Percentiles rank a stretch among this genome's conserved stretches.
Evolutionary conservation across 2,888 invertebrate species (phyloP).

Genomic region (Acanthoscelides obtectus): DNA sequence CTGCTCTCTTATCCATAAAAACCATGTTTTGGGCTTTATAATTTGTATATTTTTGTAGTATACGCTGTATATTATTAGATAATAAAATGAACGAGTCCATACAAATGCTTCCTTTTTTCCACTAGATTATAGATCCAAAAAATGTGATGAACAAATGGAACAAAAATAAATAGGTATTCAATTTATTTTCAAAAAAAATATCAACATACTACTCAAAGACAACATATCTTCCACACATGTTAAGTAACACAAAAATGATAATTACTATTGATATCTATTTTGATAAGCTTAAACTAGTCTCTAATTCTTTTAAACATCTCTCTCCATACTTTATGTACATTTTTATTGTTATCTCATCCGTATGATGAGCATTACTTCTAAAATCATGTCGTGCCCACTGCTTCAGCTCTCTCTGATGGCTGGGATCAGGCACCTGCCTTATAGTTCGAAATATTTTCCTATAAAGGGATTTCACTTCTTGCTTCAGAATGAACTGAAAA

Average conservation of each 20-base stretch:
- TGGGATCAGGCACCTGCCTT: conserved; percentile 60
- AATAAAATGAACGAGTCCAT: not conserved
- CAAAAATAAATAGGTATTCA: too few species aligned
- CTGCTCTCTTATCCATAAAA: not conserved
- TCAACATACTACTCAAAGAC: too few species aligned
- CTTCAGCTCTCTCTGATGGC: conserved; percentile 59
- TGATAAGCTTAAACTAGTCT: conserved; percentile 59
- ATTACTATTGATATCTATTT: too few species aligned
- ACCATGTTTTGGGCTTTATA: not conserved
- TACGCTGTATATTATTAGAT: not conserved
- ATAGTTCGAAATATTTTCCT: conserved; percentile 67
- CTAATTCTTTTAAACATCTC: conserved; percentile 64
- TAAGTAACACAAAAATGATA: too few species aligned
- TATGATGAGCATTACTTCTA: conserved; percentile 62
- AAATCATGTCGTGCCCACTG: conserved; percentile 75
- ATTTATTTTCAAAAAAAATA: too few species aligned
- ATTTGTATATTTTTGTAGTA: not conserved
- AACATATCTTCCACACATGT: too few species aligned
- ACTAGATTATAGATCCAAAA: too few species aligned
- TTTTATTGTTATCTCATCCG: conserved; percentile 70
- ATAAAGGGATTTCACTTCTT: conserved; percentile 74
- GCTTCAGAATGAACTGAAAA: conserved; percentile 72
- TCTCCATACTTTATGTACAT: conserved; percentile 66
- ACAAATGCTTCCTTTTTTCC: not conserved
- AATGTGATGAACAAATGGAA: too few species aligned